A percentile compares a stretch with the other conserved stretches of the same genome.
Evolutionary conservation across 2,113 vertebrate species (phyloP).

Genomic region (Gymnocephalus cernua): DNA sequence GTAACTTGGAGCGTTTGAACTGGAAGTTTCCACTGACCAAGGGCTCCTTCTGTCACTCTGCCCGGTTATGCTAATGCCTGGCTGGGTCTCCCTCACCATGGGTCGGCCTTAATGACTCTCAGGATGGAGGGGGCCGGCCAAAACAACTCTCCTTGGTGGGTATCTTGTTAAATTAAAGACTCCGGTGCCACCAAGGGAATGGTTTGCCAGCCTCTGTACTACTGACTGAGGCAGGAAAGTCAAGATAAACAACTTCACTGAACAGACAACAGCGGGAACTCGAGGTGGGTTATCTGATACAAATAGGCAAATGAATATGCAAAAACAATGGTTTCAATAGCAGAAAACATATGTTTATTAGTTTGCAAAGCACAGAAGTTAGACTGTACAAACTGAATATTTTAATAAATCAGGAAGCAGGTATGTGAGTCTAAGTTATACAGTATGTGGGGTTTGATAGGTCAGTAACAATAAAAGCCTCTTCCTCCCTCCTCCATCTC

Average conservation of each 20-base stretch:
- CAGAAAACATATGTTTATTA: slow-evolving; percentile 58
- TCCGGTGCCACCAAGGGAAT: slow-evolving; percentile 26
- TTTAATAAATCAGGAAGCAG: slow-evolving; percentile 9
- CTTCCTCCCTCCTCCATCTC: slow-evolving; percentile 76
- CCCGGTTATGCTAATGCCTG: slow-evolving; percentile 53
- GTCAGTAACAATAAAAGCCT: slow-evolving; percentile 42
- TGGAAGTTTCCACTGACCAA: slow-evolving; percentile 69
- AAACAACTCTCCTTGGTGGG: slow-evolving; percentile 57
- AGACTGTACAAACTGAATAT: slow-evolving; percentile 1
- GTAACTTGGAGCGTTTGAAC: slow-evolving; percentile 64
- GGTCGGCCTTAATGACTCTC: slow-evolving; percentile 60
- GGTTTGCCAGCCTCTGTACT: slow-evolving; percentile 24
- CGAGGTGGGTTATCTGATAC: slow-evolving; percentile 55
- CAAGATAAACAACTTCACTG: slow-evolving; percentile 40
- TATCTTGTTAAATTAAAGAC: slow-evolving; percentile 65
- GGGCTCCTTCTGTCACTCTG: slow-evolving; percentile 38
- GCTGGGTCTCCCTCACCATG: slow-evolving; percentile 58
- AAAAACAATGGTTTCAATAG: slow-evolving; percentile 53
- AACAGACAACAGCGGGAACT: slow-evolving; percentile 60
- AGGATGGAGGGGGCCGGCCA: slow-evolving; percentile 55
- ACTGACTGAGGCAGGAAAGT: slow-evolving; percentile 39
- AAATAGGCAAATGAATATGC: slow-evolving; percentile 71
- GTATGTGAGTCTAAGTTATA: slow-evolving; percentile 10
- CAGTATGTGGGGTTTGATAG: slow-evolving; percentile 17
- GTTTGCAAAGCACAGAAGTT: slow-evolving; percentile 39